These are phyloP conservation scores for Tadarida brasiliensis DNA, from an alignment of 2,797 vertebrate genomes.

Conservation along the genomic window DNA sequence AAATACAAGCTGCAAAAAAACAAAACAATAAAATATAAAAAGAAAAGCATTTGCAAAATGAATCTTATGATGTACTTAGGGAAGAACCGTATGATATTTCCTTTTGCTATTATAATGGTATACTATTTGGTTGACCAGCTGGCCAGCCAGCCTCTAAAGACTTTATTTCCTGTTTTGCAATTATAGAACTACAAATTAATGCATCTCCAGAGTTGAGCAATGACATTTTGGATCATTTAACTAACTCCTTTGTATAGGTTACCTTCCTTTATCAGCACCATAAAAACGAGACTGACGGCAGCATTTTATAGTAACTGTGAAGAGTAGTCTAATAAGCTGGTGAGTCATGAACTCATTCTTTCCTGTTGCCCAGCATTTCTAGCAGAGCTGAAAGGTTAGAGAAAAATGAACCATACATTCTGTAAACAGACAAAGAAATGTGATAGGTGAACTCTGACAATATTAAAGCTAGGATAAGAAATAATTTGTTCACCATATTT, in stretches of 20 bases:
- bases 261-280: constrained; percentile 69
- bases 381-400: constrained; percentile 57
- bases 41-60: constrained; percentile 70
- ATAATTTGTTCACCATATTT: constrained; percentile 18
- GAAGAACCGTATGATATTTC: constrained; percentile 45
- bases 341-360: constrained; percentile 59
- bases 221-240: constrained; percentile 81
- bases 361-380: constrained; percentile 71
- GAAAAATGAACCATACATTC: constrained; percentile 62
- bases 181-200: constrained; percentile 68
- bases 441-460: background rate
- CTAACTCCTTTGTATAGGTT: constrained; percentile 74
- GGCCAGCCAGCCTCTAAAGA: constrained; percentile 23
- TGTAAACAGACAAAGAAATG: constrained; percentile 58
- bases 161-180: constrained; percentile 75
- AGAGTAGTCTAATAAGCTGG: constrained; percentile 30
- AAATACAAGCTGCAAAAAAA: constrained; percentile 67
- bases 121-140: constrained; percentile 75
- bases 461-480: background rate
- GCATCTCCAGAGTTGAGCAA: constrained; percentile 45
- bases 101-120: constrained; percentile 60
- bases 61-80: constrained; percentile 32
- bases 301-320: constrained; percentile 38
- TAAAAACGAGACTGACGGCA: constrained; percentile 69
- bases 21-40: constrained; percentile 12